phyloP scores from a whole-genome alignment of 2,888 invertebrate species.

The Candidula unifasciata region DNA sequence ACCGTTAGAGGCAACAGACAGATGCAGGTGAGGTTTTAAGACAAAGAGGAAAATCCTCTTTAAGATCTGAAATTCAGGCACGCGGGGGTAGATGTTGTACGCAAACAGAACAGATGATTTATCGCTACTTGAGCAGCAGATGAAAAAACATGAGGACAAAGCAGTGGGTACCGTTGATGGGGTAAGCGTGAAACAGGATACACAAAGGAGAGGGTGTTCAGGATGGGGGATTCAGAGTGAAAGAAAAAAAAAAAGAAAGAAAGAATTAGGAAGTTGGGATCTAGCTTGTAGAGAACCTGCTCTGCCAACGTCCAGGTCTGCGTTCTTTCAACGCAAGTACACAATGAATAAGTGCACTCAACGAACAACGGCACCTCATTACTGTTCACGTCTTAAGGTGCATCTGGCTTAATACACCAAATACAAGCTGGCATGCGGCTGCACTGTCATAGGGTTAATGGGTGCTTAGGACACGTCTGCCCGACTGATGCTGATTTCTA shows the following conservation, averaged over 20 bases:
- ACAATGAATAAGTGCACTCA: slow-evolving; percentile 45
- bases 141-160: slow-evolving; percentile 59
- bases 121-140: slow-evolving; percentile 72
- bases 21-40: slow-evolving; percentile 70
- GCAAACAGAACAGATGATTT: slow-evolving; percentile 73
- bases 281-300: slow-evolving; percentile 42
- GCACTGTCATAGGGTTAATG: slow-evolving; percentile 46
- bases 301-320: slow-evolving; percentile 34
- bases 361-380: slow-evolving; percentile 41
- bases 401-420: slow-evolving; percentile 40
- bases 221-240: slow-evolving; percentile 37
- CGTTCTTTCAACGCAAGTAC: slow-evolving; percentile 24
- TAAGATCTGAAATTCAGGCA: slow-evolving; percentile 65
- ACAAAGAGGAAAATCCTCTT: slow-evolving; percentile 64
- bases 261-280: slow-evolving; percentile 30
- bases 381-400: slow-evolving; percentile 32
- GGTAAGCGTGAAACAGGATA: slow-evolving; percentile 48
- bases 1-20: slow-evolving; percentile 45
- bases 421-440: slow-evolving; percentile 27
- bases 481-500: slow-evolving; percentile 36
- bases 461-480: slow-evolving; percentile 34
- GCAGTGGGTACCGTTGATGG: slow-evolving; percentile 50
- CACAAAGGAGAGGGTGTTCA: slow-evolving; percentile 47
- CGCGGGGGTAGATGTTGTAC: slow-evolving; percentile 66
- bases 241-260: background rate